Conservation (phyloP, 2,888 invertebrate species). For the Sphinx pinastri region DNA sequence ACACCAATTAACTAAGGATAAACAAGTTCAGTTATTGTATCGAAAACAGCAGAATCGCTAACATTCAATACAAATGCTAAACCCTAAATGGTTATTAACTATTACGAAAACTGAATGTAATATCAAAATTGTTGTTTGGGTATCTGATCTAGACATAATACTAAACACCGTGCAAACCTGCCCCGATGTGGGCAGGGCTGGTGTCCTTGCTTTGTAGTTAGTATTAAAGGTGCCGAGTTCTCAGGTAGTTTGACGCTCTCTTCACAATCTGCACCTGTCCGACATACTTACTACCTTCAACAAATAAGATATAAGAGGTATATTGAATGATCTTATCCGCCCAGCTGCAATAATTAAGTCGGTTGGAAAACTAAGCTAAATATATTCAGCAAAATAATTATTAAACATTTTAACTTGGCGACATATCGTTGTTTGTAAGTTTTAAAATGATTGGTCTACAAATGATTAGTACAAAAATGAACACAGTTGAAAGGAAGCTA, state of each 20-base stretch:
- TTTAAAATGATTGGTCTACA: too few species aligned
- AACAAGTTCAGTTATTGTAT: neutral
- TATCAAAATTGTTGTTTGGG: conserved; percentile 5
- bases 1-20: too few species aligned
- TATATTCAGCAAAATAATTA: too few species aligned
- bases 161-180: conserved; percentile 21
- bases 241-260: conserved; percentile 14
- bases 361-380: too few species aligned
- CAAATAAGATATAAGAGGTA: neutral
- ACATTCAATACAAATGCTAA: conserved; percentile 7
- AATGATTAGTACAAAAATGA: too few species aligned
- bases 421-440: too few species aligned
- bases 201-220: conserved; percentile 17
- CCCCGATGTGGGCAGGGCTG: conserved; percentile 13
- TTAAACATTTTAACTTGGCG: too few species aligned
- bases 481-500: too few species aligned
- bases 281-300: neutral
- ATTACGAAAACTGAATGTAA: neutral
- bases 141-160: conserved; percentile 2
- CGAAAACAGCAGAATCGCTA: neutral
- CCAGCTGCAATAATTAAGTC: too few species aligned
- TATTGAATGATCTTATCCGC: neutral
- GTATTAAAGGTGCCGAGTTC: conserved; percentile 7
- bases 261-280: conserved; percentile 15
- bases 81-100: neutral